Evolutionary conservation across 2,113 vertebrate species (phyloP).

Genomic region (Orthochromis indermauri): DNA sequence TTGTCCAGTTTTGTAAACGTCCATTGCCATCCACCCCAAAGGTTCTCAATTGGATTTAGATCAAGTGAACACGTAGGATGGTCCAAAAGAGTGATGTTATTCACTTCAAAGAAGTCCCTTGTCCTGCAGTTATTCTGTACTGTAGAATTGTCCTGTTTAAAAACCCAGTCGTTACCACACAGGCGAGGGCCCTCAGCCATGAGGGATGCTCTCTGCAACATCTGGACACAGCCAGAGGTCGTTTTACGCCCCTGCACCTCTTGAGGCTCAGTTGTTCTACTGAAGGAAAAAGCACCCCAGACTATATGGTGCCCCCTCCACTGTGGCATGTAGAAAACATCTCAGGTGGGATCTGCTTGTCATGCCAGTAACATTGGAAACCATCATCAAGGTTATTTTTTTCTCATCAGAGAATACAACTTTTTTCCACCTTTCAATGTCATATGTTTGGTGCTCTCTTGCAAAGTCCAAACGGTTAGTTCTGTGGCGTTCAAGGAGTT

Average conservation of each 20-base stretch:
- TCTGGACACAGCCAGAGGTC: rapidly evolving
- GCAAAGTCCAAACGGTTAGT: not conserved
- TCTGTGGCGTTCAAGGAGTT: not conserved
- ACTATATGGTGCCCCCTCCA: rapidly evolving
- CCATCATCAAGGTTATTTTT: not conserved
- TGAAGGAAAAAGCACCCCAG: rapidly evolving
- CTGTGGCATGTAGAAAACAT: rapidly evolving
- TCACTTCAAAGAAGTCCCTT: not conserved
- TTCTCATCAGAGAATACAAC: not conserved
- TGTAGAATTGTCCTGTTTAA: not conserved
- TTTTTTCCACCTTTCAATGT: rapidly evolving
- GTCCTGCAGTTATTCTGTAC: not conserved
- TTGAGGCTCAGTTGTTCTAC: rapidly evolving
- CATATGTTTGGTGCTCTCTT: not conserved
- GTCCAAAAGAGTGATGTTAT: not conserved
- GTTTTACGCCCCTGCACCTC: rapidly evolving
- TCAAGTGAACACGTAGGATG: rapidly evolving
- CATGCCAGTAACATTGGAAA: not conserved
- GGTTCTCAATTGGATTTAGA: not conserved
- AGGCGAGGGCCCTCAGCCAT: rapidly evolving
- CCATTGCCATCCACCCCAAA: not conserved
- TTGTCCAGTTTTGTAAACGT: not conserved
- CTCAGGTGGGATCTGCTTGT: rapidly evolving
- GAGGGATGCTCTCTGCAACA: not conserved
- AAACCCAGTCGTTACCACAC: not conserved